These are phyloP conservation scores for Lerema accius DNA, from an alignment of 1,140 invertebrate genomes.

Conservation along the genomic window DNA sequence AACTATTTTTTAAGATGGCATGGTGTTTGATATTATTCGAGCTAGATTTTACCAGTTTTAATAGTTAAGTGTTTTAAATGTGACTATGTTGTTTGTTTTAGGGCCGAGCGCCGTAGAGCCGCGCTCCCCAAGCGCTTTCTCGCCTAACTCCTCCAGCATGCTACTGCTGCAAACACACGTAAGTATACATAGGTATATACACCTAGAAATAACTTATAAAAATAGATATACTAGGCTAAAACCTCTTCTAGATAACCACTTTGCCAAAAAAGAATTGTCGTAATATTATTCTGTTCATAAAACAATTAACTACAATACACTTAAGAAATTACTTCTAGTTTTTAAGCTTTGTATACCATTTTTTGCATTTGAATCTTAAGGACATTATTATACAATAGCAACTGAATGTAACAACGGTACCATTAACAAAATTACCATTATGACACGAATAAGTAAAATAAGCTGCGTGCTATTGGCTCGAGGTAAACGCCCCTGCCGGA, in stretches of 20 bases:
- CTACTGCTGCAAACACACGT: slow-evolving; percentile 84
- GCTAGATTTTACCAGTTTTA: neutral
- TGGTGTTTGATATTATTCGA: neutral
- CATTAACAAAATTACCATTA: neutral
- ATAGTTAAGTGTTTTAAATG: neutral
- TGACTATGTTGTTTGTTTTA: slow-evolving; percentile 61
- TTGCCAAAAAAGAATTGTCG: too few relatives aligned
- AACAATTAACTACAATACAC: too few relatives aligned
- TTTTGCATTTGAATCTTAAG: too few relatives aligned
- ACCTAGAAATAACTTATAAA: too few relatives aligned
- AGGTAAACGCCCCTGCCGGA: slow-evolving; percentile 59
- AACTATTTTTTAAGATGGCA: neutral
- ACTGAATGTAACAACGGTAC: neutral
- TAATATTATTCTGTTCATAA: too few relatives aligned
- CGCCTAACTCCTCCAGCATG: slow-evolving; percentile 80
- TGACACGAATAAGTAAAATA: slow-evolving; percentile 38
- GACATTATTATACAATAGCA: too few relatives aligned
- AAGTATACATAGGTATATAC: slow-evolving; percentile 44
- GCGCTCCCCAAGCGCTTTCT: slow-evolving; percentile 78
- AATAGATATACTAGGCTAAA: too few relatives aligned
- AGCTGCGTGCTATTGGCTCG: slow-evolving; percentile 64
- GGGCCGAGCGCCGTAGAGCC: slow-evolving; percentile 79
- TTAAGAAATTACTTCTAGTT: too few relatives aligned
- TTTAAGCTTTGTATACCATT: too few relatives aligned
- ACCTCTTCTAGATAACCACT: too few relatives aligned